Percentiles rank a stretch among this genome's conserved stretches.
Conservation (phyloP, 2,113 vertebrate species). For the Callorhinus ursinus region DNA sequence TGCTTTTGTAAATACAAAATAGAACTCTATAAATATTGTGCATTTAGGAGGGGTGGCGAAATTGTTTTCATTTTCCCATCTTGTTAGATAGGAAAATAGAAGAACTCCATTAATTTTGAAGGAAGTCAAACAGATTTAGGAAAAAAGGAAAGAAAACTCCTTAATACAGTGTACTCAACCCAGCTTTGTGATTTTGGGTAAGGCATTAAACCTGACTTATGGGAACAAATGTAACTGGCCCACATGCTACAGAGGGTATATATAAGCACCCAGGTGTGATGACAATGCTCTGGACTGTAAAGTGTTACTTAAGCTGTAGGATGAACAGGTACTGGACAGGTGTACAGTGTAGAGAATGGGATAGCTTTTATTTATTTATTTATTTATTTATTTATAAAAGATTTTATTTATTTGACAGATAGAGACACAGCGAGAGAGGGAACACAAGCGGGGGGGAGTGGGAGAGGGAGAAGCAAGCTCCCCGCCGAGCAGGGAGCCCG, state of each 20-base stretch:
- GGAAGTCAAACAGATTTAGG: neutral
- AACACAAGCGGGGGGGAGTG: too few relatives aligned
- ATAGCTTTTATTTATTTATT: neutral
- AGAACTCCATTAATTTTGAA: neutral
- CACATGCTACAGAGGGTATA: neutral
- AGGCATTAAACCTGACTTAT: neutral
- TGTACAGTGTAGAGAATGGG: neutral
- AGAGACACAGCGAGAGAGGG: too few relatives aligned
- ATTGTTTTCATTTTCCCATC: neutral
- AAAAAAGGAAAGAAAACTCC: neutral
- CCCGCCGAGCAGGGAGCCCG: too few relatives aligned
- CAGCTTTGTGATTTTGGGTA: neutral
- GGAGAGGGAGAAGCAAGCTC: too few relatives aligned
- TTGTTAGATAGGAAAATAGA: neutral
- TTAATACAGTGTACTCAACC: neutral
- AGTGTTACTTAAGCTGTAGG: neutral
- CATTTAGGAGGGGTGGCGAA: neutral
- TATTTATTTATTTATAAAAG: too few relatives aligned
- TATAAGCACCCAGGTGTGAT: neutral
- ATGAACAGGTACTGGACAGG: neutral
- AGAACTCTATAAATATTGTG: neutral
- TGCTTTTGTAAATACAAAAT: neutral
- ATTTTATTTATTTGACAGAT: too few relatives aligned
- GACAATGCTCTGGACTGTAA: neutral
- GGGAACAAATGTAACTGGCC: neutral